A percentile compares a stretch with the other conserved stretches of the same genome.
These are phyloP conservation scores for Andrena fulva DNA, from an alignment of 2,888 invertebrate species.

Conservation along the genomic window DNA sequence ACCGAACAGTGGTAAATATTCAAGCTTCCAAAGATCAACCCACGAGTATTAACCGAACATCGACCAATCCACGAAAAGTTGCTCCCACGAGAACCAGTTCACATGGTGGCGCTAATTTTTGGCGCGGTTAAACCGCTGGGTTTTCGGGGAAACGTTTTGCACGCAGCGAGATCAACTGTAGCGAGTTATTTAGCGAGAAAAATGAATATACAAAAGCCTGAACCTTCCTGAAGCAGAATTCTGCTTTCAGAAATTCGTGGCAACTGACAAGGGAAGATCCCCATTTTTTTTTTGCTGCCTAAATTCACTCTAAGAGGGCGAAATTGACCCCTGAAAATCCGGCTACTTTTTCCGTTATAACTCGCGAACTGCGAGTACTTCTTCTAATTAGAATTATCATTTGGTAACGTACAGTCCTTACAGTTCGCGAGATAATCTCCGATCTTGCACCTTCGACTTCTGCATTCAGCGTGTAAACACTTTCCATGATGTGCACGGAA, in stretches of 20 bases:
- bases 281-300: too few species aligned
- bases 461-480: conserved; percentile 34
- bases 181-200: not conserved
- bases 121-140: conserved; percentile 12
- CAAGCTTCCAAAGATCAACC: conserved; percentile 31
- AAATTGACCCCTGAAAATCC: too few species aligned
- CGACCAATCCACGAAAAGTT: conserved; percentile 50
- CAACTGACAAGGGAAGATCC: too few species aligned
- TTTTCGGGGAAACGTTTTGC: conserved; percentile 1
- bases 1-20: conserved; percentile 35
- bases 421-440: not conserved
- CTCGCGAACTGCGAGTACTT: too few species aligned
- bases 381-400: too few species aligned
- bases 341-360: too few species aligned
- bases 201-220: not conserved
- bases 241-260: not conserved
- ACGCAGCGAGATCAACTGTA: conserved; percentile 3
- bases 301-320: too few species aligned
- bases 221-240: too few species aligned
- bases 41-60: conserved; percentile 17
- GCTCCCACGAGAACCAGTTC: conserved; percentile 39
- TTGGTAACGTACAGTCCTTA: not conserved
- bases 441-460: conserved; percentile 2
- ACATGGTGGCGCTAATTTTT: conserved; percentile 55
- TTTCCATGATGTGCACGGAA: conserved; percentile 34